Base-by-base conservation (phyloP, 92 coral and sea anemone genomes). In the Heteractis magnifica region DNA sequence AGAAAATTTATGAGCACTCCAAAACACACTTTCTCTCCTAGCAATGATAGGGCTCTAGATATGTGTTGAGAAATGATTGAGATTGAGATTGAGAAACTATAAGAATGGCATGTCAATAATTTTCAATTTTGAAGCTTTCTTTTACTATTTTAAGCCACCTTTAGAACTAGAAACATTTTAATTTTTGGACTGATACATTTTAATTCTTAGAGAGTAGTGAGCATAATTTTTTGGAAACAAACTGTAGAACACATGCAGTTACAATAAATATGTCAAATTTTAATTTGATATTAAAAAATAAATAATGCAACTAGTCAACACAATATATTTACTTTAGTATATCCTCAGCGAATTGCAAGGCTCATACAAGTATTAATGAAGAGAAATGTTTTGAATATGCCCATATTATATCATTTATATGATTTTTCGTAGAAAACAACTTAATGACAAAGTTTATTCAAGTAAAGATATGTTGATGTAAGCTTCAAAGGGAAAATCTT, bases 401-500 rank as follows among this genome's bases (percentile, higher is more conserved):
- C 23, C 73, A 68, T 6, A 68, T 21, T 6, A 53, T 53, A 4
- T 68, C 73, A 68, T 64, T 64, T 16, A 64, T 64, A 64, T 64
- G 71, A 64, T 16, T 64, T 64, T 53, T 53, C 19, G 19, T 4
- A 68, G 73, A 21, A 68, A 68, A 68, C 73, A 68, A 68, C 73
- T 68, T 68, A 14, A 53, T 53, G 58, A 68, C 73, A 68, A 68
- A 23, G 48, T 68, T 21, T 68, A 68, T 68, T 68, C 48, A 68
- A 68, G 73, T 68, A 68, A 68, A 68, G 73, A 68, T 68, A 68
- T 68, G 49, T 68, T 6, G 73, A 68, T 68, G 73, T 10, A 68
- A 68, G 12, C 73, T 68, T 68, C 73, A 68, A 68, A 68, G 73
- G 73, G 73, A 68, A 68, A 68, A 68, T 68, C 73, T 68, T 68